Percentiles rank a stretch among this genome's conserved stretches.
Conservation (phyloP, 1,140 invertebrate genomes). For the Cryptotermes secundus region DNA sequence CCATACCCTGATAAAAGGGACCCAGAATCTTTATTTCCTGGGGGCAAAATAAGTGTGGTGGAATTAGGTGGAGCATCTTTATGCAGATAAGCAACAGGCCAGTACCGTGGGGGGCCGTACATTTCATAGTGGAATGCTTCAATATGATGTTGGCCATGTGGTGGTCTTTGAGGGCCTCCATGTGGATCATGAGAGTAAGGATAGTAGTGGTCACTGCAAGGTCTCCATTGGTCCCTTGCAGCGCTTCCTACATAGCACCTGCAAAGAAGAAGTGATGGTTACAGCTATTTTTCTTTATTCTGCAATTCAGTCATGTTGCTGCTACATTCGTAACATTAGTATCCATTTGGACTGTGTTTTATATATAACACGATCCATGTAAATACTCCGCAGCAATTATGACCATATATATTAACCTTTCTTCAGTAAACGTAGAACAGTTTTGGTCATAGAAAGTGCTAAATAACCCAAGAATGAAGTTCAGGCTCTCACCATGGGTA, state of each 20-base stretch:
- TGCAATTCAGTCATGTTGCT: background rate
- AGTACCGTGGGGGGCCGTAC: conserved; percentile 44
- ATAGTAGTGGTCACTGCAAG: conserved; percentile 77
- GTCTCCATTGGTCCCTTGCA: conserved; percentile 72
- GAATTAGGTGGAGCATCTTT: conserved; percentile 59
- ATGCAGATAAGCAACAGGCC: conserved; percentile 68
- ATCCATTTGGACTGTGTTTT: no score
- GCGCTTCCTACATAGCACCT: conserved; percentile 77
- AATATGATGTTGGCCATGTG: background rate
- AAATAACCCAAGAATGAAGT: no score
- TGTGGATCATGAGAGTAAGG: conserved; percentile 49
- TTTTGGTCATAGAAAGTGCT: no score
- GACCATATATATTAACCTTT: no score
- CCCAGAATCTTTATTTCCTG: background rate
- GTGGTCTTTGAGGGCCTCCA: conserved; percentile 16
- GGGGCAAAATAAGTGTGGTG: conserved; percentile 38
- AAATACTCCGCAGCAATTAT: no score
- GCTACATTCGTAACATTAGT: no score
- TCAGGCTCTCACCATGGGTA: conserved; percentile 65
- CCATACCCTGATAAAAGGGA: background rate
- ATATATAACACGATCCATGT: no score
- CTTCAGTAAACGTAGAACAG: no score
- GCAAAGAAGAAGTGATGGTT: conserved; percentile 34
- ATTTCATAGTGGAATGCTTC: background rate
- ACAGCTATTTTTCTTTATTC: background rate